Evolutionary conservation across 2,888 invertebrate species (phyloP).

Genomic region (Sycophila texana): DNA sequence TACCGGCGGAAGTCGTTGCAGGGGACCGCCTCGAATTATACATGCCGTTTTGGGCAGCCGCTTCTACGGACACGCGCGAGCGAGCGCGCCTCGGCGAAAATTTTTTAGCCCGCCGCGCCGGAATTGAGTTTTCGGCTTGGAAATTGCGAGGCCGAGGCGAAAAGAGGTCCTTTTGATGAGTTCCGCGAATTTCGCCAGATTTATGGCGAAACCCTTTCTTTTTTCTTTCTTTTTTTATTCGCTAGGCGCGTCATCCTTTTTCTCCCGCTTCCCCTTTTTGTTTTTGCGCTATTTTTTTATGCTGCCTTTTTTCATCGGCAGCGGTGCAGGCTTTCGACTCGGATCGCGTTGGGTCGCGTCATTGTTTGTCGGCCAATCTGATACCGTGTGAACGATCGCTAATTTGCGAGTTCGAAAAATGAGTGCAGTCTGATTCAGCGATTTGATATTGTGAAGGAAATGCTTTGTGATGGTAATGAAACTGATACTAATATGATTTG

Average conservation of each 20-base stretch:
- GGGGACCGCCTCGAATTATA: conserved; percentile 62
- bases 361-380: neutral
- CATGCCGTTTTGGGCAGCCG: conserved; percentile 38
- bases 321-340: too few species aligned
- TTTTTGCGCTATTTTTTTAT: too few species aligned
- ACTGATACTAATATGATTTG: neutral
- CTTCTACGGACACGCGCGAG: conserved; percentile 20
- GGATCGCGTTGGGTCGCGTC: neutral
- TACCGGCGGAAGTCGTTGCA: conserved; percentile 66
- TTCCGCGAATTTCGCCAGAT: conserved; percentile 2
- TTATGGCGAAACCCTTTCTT: too few species aligned
- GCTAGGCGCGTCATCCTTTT: too few species aligned
- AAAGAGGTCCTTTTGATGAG: conserved; percentile 5
- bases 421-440: neutral
- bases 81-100: conserved; percentile 28
- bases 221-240: too few species aligned
- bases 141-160: conserved; percentile 22
- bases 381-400: neutral
- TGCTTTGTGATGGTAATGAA: neutral
- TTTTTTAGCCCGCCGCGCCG: conserved; percentile 6
- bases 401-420: conserved; percentile 3
- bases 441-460: neutral
- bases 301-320: too few species aligned
- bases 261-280: too few species aligned
- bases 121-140: conserved; percentile 36